Evolutionary conservation across 1,140 invertebrate genomes (phyloP).

Genomic region (Macrobrachium nipponense): DNA sequence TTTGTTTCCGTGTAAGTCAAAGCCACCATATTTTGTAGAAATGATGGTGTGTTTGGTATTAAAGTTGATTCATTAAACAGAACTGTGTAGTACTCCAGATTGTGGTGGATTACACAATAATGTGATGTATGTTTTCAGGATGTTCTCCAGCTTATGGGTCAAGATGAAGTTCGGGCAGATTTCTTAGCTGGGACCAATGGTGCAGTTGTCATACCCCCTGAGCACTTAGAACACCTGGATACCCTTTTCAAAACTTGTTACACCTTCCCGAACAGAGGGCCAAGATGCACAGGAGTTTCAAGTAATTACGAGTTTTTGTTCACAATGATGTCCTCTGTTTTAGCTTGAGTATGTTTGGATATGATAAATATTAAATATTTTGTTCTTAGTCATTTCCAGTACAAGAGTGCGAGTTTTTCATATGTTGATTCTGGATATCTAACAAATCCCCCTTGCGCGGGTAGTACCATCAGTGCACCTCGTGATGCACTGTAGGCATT

Average conservation of each 20-base stretch:
- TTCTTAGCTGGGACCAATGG: slow-evolving; percentile 86
- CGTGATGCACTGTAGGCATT: no score
- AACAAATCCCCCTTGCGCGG: no score
- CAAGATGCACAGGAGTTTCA: slow-evolving; percentile 33
- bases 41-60: neutral
- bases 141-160: slow-evolving; percentile 81
- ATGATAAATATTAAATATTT: no score
- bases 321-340: no score
- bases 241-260: slow-evolving; percentile 75
- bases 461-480: no score
- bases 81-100: neutral
- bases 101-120: neutral
- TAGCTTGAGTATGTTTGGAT: no score
- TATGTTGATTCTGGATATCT: no score
- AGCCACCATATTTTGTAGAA: neutral
- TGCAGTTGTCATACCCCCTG: slow-evolving; percentile 80
- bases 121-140: slow-evolving; percentile 73
- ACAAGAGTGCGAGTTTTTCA: no score
- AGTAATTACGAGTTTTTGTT: neutral
- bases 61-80: neutral
- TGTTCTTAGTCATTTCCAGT: no score
- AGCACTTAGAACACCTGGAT: slow-evolving; percentile 81
- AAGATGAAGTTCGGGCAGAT: slow-evolving; percentile 80
- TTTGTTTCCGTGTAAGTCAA: neutral
- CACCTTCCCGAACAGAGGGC: slow-evolving; percentile 31